Evolutionary conservation across 2,797 vertebrate genomes (phyloP), one percentile per base, ranked within the genome.

Genomic region (Halcyon badia): DNA sequence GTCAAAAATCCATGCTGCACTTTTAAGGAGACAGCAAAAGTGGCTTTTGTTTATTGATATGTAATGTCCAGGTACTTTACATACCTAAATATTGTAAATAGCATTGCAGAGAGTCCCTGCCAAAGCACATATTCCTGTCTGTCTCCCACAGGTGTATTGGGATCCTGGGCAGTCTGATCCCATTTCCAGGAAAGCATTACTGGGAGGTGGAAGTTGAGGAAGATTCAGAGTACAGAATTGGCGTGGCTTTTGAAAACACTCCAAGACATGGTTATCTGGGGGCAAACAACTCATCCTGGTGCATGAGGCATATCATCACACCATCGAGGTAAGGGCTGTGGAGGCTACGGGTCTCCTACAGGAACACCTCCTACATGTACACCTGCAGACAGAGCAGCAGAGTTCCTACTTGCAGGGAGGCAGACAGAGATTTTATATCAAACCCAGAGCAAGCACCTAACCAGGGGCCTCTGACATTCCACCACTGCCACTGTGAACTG

Each of bases 171-270:
- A 98, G 98, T 76, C 97, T 99, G 78, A 99, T 99, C 76, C 99
- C 98, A 5, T 98, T 99, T 62, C 98, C 98, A 87, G 98, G 99
- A 31, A 98, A 97, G 85, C 99, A 99, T 88, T 99, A 99, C 97
- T 99, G 99, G 99, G 99, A 99, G 83, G 98, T 99, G 3, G 98
- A 99, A 89, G 98, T 98, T 70, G 98, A 99, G 1, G 98, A 99
- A 56, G 89, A 52, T 10, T 97, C 97, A 0, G 99, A 99, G 96
- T 99, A 99, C 86, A 98, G 99, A 13, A 92, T 99, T 1, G 99
- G 99, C 0, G 99, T 99, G 64, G 99, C 99, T 17, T 99, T 98
- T 19, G 98, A 99, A 83, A 99, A 99, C 92, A 99, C 99, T 0
- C 98, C 99, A 0, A 98, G 98, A 66, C 98, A 98, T 78, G 98